These are phyloP conservation scores for Brevimyrus niger DNA, from an alignment of 2,113 vertebrate genomes.

Conservation along the genomic window DNA sequence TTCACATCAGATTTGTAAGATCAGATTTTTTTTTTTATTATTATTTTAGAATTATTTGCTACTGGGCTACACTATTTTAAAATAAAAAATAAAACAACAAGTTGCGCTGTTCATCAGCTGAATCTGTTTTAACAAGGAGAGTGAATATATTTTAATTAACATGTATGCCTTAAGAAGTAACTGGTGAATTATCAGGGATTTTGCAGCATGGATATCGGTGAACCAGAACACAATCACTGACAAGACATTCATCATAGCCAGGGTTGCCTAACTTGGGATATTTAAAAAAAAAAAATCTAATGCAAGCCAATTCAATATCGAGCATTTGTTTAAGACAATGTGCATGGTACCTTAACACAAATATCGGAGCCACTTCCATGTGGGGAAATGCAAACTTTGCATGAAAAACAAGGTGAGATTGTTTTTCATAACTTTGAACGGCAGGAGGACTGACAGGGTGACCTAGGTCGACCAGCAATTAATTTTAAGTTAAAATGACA, in stretches of 20 bases:
- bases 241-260: background rate
- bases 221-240: background rate
- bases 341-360: background rate
- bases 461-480: background rate
- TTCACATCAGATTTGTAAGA: background rate
- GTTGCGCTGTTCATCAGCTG: background rate
- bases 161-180: background rate
- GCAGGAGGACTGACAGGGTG: background rate
- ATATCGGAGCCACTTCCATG: background rate
- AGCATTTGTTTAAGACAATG: background rate
- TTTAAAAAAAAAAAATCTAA: background rate
- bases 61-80: background rate
- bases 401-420: background rate
- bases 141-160: background rate
- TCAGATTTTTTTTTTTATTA: background rate
- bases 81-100: background rate
- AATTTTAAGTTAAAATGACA: background rate
- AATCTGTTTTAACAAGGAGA: background rate
- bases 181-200: background rate
- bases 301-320: background rate
- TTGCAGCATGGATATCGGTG: background rate
- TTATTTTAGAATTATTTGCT: background rate
- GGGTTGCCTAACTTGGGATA: background rate
- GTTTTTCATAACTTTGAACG: background rate
- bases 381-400: background rate